A percentile compares a stretch with the other conserved stretches of the same genome.
Evolutionary conservation across 2,113 vertebrate species (phyloP).

Genomic region (Corydoras maculifer): DNA sequence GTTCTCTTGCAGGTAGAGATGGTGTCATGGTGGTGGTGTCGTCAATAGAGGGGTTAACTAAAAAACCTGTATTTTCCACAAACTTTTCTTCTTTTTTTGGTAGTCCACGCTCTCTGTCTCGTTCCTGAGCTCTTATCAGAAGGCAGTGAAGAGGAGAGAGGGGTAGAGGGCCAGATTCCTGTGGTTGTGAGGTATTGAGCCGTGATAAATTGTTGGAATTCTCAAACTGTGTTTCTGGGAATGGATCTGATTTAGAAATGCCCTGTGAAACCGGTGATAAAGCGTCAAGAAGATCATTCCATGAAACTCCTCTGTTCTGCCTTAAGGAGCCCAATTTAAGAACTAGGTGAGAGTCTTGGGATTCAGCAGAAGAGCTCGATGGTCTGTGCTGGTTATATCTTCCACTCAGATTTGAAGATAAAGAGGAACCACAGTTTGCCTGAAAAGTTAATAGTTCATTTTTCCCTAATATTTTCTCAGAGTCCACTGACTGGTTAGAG

Average conservation of each 20-base stretch:
- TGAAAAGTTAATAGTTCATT: not conserved
- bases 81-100: slow-evolving; percentile 27
- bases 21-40: slow-evolving; percentile 40
- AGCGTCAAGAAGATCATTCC: slow-evolving; percentile 24
- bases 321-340: slow-evolving; percentile 53
- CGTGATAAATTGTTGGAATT: slow-evolving; percentile 30
- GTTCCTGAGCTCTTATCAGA: slow-evolving; percentile 54
- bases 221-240: not conserved
- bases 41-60: slow-evolving; percentile 26
- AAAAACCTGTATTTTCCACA: not conserved
- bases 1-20: slow-evolving; percentile 46
- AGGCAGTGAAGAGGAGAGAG: slow-evolving; percentile 49
- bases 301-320: slow-evolving; percentile 44
- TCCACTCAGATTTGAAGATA: slow-evolving; percentile 48
- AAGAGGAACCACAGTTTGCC: slow-evolving; percentile 37
- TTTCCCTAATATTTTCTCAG: not conserved
- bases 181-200: slow-evolving; percentile 33
- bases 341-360: slow-evolving; percentile 41
- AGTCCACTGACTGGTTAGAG: not conserved
- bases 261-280: slow-evolving; percentile 40
- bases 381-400: slow-evolving; percentile 30
- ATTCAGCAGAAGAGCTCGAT: slow-evolving; percentile 23
- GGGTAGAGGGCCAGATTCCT: not conserved
- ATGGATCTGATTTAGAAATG: slow-evolving; percentile 52
- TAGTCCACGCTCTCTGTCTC: slow-evolving; percentile 39